phyloP scores from a whole-genome alignment of 1,140 invertebrate species.

The Cephus cinctus region DNA sequence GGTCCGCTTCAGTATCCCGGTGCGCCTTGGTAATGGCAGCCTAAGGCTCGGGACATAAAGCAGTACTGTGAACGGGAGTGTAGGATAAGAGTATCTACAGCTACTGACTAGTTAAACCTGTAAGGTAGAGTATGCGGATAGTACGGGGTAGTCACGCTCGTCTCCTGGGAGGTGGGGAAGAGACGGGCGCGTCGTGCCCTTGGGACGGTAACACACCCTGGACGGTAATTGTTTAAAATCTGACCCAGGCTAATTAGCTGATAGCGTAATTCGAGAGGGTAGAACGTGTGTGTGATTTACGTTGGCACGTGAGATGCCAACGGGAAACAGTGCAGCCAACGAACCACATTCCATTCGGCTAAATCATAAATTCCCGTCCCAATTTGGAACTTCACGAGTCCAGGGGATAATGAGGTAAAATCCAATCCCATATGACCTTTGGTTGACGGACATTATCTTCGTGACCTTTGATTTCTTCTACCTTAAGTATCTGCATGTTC shows the following conservation, averaged over 20 bases:
- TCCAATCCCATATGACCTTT: neutral
- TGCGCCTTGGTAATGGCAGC: slow-evolving; percentile 4
- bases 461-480: neutral
- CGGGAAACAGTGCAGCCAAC: too few relatives aligned
- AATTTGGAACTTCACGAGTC: too few relatives aligned
- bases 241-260: slow-evolving; percentile 43
- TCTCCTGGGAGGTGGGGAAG: slow-evolving; percentile 36
- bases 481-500: neutral
- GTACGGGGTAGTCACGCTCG: slow-evolving; percentile 45
- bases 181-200: slow-evolving; percentile 37
- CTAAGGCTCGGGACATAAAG: slow-evolving; percentile 33
- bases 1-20: neutral
- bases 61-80: slow-evolving; percentile 19
- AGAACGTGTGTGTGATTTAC: slow-evolving; percentile 3
- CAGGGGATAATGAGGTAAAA: too few relatives aligned
- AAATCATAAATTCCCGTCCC: too few relatives aligned
- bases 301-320: too few relatives aligned
- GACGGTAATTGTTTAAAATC: slow-evolving; percentile 53
- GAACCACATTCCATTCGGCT: neutral
- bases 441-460: neutral
- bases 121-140: slow-evolving; percentile 10
- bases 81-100: slow-evolving; percentile 7
- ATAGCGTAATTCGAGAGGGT: slow-evolving; percentile 6
- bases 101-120: too few relatives aligned
- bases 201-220: slow-evolving; percentile 31